These are phyloP conservation scores for Dromiciops gliroides DNA, from an alignment of 2,113 vertebrate genomes.

Conservation along the genomic window DNA sequence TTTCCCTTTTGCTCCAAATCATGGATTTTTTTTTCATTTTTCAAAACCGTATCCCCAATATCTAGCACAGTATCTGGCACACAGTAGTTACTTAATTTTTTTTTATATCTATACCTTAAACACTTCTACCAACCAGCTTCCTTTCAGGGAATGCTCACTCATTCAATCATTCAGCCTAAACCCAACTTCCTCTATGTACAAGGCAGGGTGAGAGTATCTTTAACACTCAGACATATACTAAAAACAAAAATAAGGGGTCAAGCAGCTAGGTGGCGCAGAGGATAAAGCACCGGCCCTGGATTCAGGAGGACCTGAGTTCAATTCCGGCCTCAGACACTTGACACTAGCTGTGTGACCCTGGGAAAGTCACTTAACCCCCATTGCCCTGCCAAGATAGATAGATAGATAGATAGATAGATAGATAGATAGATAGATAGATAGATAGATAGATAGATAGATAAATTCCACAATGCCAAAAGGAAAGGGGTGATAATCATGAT, in stretches of 20 bases:
- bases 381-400: too few relatives aligned
- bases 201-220: not conserved
- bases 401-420: too few relatives aligned
- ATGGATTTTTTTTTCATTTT: not conserved
- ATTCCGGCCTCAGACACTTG: too few relatives aligned
- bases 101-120: not conserved
- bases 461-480: not conserved
- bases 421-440: too few relatives aligned
- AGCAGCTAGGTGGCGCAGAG: too few relatives aligned
- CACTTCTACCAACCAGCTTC: not conserved
- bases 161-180: not conserved
- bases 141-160: not conserved
- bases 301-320: too few relatives aligned
- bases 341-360: too few relatives aligned
- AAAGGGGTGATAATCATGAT: not conserved
- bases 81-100: not conserved
- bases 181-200: not conserved
- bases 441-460: too few relatives aligned
- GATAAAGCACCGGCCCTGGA: too few relatives aligned
- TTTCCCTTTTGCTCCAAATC: not conserved
- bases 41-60: not conserved
- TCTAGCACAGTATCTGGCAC: not conserved
- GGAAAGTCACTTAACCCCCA: too few relatives aligned
- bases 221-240: not conserved
- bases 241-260: not conserved